phyloP scores from a whole-genome alignment of 2,113 vertebrate genomes.

The Pachypanchax playfairii region DNA sequence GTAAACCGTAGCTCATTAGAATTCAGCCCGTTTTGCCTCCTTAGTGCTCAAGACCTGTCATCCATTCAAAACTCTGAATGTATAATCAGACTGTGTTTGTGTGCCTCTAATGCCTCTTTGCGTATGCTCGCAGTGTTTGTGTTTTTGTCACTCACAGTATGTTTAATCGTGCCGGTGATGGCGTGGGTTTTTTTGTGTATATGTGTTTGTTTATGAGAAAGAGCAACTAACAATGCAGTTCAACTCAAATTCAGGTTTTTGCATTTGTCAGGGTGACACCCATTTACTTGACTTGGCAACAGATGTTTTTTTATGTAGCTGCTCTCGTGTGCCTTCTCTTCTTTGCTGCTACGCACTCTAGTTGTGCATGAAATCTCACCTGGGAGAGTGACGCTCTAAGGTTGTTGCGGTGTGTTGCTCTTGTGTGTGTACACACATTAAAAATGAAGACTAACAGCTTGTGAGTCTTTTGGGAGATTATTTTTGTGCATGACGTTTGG shows the following conservation, averaged over 20 bases:
- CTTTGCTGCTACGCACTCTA: conserved; percentile 17
- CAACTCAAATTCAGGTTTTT: conserved; percentile 63
- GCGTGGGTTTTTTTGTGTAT: conserved; percentile 33
- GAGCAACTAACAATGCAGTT: conserved; percentile 66
- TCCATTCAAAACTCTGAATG: conserved; percentile 76
- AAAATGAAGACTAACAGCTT: conserved; percentile 37
- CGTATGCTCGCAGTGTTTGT: conserved; percentile 43
- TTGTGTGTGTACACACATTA: not conserved
- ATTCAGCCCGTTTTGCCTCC: conserved; percentile 67
- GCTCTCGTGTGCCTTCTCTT: conserved; percentile 24
- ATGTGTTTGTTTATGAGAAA: conserved; percentile 44
- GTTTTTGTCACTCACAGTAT: conserved; percentile 63
- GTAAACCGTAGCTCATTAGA: conserved; percentile 67
- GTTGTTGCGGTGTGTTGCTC: conserved; percentile 10
- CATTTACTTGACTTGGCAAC: conserved; percentile 62
- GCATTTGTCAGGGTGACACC: conserved; percentile 73
- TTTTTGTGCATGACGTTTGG: too few relatives aligned
- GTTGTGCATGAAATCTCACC: conserved; percentile 29
- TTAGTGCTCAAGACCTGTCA: conserved; percentile 69
- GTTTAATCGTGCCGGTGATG: conserved; percentile 51
- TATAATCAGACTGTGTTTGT: conserved; percentile 67
- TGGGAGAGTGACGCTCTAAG: conserved; percentile 23
- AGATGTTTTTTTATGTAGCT: conserved; percentile 52
- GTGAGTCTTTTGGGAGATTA: too few relatives aligned
- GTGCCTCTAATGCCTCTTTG: conserved; percentile 45